Base-by-base conservation (phyloP, 23 tunicate genomes). In the Halocynthia aurantium region DNA sequence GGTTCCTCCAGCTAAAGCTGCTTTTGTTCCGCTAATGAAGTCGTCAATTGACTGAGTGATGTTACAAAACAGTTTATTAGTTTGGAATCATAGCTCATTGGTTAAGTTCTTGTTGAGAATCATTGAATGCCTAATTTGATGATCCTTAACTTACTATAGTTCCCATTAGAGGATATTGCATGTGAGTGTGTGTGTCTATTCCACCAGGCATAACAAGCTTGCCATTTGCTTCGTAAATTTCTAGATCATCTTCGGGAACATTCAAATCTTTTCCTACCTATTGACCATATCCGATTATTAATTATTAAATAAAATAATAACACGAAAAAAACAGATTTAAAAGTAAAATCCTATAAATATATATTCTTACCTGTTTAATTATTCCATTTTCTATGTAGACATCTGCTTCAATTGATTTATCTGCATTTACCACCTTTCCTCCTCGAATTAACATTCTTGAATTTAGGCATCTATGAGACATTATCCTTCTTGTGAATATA, bases 361-460 rank as follows among this genome's bases (percentile, higher is more conserved):
- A 15, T 15, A 1, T 15, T 0, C 80, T 10, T 77, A 72, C 84
- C 84, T 69, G 81, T 83, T 81, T 66, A 13, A 92, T 92, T 6
- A 82, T 53, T 44, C 98, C 98, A 75, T 92, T 82, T 82, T 92
- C 98, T 52, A 92, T 65, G 63, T 77, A 92, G 15, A 92, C 74
- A 77, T 92, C 98, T 54, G 98, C 98, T 44, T 75, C 53, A 65
- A 82, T 81, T 0, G 90, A 70, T 51, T 22, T 65, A 57, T 92
- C 98, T 61, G 78, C 81, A 70, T 92, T 92, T 5, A 86, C 98
- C 20, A 92, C 82, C 53, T 67, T 82, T 12, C 98, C 98, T 40
- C 92, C 92, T 75, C 86, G 86, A 12, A 92, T 83, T 72, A 85
- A 53, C 57, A 91, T 9, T 71, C 51, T 71, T 0, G 56, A 44